Evolutionary conservation across 2,797 vertebrate genomes (phyloP), one percentile per base, ranked within the genome.

Genomic region (Danio aesculapii): DNA sequence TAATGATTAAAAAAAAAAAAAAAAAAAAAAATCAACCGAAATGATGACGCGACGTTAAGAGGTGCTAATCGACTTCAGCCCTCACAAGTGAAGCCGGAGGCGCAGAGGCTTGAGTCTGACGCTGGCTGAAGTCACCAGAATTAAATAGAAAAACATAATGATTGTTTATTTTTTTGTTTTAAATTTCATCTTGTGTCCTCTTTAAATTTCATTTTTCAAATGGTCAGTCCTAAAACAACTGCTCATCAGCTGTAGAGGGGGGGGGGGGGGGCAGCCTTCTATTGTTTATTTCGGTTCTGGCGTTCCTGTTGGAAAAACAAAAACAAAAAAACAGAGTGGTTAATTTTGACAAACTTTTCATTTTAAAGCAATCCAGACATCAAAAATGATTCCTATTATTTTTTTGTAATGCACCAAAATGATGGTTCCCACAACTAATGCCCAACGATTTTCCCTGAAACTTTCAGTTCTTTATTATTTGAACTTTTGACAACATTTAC

Each of bases 251-350:
- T 91, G 30, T 30, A n/a, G n/a, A n/a, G n/a, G n/a, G n/a, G n/a
- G n/a, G 30, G 30, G 91, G 87, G 89, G 86, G 82, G 91, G 88
- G 88, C 85, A 88, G 85, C 88, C 92, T 93, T 94, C 94, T 91
- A 96, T 87, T 91, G 94, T 94, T 96, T 95, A 97, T 92, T 97
- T 94, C 96, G 95, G 91, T 93, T 96, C 94, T 97, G 97, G 87
- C 96, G 97, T 92, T 98, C 98, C 98, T 97, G 21, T 70, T 69
- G 13, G 6, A 14, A 76, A 83, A 4, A 63, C 3, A 63, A 6
- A 63, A 64, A 82, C 21, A 10, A 71, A 62, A 71, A 67, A 21
- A 14, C 39, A 81, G 50, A 64, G 21, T 55, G 50, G 30, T 86
- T 61, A 84, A 41, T 21, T 6, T 57, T 57, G 74, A 44, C 14